Conservation (phyloP, 1,140 invertebrate genomes). For the Paraescarpia echinospica region DNA sequence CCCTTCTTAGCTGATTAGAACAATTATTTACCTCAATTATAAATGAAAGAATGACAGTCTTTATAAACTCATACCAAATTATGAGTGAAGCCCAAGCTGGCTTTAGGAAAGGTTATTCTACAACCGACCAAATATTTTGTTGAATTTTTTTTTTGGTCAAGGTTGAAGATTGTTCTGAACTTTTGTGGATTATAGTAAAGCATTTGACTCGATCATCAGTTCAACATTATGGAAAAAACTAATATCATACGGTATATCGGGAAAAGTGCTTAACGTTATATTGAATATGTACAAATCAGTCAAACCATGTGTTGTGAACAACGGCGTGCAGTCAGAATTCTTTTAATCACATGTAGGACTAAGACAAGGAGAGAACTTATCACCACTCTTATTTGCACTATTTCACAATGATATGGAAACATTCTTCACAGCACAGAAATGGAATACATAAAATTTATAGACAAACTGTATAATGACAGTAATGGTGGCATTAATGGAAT, state of each 20-base stretch:
- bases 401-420: conserved; percentile 18
- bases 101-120: conserved; percentile 29
- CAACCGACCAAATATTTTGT: conserved; percentile 29
- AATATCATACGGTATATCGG: not conserved
- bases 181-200: conserved; percentile 31
- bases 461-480: too few relatives aligned
- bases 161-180: conserved; percentile 25
- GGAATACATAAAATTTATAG: too few relatives aligned
- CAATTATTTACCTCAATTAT: conserved; percentile 30
- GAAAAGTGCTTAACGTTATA: too few relatives aligned
- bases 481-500: not conserved
- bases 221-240: not conserved
- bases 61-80: conserved; percentile 16
- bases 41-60: conserved; percentile 26
- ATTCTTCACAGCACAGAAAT: not conserved
- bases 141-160: not conserved
- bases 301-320: not conserved
- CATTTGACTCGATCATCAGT: conserved; percentile 24
- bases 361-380: not conserved
- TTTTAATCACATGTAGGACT: not conserved
- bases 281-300: too few relatives aligned
- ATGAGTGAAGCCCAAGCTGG: conserved; percentile 29
- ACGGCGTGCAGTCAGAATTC: not conserved
- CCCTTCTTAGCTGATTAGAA: conserved; percentile 27
- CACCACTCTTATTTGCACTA: conserved; percentile 15